Evolutionary conservation across 1,140 invertebrate genomes (phyloP).

Genomic region (Lethrus apterus): DNA sequence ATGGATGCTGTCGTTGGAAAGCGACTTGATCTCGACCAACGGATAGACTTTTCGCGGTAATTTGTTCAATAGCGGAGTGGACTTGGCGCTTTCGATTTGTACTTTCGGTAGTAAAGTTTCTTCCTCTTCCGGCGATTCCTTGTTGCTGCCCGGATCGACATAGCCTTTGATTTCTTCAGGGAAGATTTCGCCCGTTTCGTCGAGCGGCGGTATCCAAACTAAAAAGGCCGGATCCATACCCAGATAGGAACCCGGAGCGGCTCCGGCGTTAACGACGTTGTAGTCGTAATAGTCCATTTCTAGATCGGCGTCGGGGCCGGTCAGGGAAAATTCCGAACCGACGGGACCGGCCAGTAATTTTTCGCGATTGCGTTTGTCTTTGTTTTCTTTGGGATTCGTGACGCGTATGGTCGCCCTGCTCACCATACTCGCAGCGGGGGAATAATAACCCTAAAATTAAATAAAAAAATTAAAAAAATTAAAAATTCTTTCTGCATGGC

Average conservation of each 20-base stretch:
- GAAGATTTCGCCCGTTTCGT: slow-evolving; percentile 44
- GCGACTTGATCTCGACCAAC: slow-evolving; percentile 19
- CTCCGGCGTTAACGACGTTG: slow-evolving; percentile 70
- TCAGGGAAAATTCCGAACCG: slow-evolving; percentile 71
- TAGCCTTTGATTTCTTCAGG: slow-evolving; percentile 31
- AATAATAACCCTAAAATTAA: slow-evolving; percentile 58
- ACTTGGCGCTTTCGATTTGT: slow-evolving; percentile 5
- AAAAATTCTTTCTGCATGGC: no score
- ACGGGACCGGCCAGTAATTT: slow-evolving; percentile 53
- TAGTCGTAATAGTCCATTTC: slow-evolving; percentile 87
- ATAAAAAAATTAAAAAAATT: slow-evolving; percentile 5
- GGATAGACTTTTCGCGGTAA: slow-evolving; percentile 25
- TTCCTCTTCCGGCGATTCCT: slow-evolving; percentile 38
- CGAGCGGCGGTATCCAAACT: slow-evolving; percentile 77
- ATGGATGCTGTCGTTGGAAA: slow-evolving; percentile 17
- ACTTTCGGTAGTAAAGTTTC: slow-evolving; percentile 30
- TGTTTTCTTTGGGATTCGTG: slow-evolving; percentile 64
- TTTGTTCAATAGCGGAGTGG: slow-evolving; percentile 17
- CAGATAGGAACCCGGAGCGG: slow-evolving; percentile 69
- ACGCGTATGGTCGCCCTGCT: slow-evolving; percentile 55
- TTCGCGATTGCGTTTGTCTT: slow-evolving; percentile 66
- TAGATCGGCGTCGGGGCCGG: slow-evolving; percentile 62
- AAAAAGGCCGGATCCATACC: slow-evolving; percentile 82
- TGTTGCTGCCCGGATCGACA: slow-evolving; percentile 36
- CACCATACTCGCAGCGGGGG: slow-evolving; percentile 51